phyloP scores from a whole-genome alignment of 2,113 vertebrate genomes.

The Brachyhypopomus occidentalis region DNA sequence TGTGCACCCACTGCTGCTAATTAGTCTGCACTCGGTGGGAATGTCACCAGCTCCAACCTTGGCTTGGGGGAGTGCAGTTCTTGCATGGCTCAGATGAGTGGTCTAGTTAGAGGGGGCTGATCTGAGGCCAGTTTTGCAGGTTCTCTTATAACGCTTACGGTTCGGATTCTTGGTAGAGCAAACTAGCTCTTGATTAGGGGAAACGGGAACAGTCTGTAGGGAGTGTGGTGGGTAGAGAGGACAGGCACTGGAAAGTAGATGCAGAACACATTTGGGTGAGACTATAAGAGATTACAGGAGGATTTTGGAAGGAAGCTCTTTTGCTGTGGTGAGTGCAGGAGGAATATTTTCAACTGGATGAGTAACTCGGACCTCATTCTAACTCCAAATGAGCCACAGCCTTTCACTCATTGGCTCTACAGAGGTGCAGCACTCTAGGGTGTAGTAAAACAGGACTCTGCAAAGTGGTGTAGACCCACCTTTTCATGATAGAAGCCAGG shows the following conservation, averaged over 20 bases:
- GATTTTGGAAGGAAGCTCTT: not conserved
- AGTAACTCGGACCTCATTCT: not conserved
- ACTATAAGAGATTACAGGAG: not conserved
- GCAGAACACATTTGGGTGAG: not conserved
- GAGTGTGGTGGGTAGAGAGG: no score
- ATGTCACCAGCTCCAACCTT: constrained; percentile 14
- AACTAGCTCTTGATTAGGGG: not conserved
- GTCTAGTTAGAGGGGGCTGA: constrained; percentile 2
- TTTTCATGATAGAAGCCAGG: constrained; percentile 15
- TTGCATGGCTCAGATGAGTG: constrained; percentile 9
- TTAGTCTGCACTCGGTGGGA: constrained; percentile 39
- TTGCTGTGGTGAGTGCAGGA: not conserved
- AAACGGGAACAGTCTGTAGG: no score
- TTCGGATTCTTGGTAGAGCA: not conserved
- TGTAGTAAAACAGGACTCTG: not conserved
- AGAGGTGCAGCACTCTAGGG: not conserved
- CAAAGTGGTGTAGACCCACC: not conserved
- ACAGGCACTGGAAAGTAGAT: not conserved
- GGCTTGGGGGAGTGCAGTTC: constrained; percentile 7
- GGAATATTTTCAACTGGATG: not conserved
- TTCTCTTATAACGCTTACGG: not conserved
- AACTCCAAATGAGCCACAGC: no score
- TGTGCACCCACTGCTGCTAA: constrained; percentile 47
- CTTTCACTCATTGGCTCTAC: not conserved
- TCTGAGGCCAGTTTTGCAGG: constrained; percentile 11